Conservation (phyloP, 1,140 invertebrate species). For the Lucilia sericata region DNA sequence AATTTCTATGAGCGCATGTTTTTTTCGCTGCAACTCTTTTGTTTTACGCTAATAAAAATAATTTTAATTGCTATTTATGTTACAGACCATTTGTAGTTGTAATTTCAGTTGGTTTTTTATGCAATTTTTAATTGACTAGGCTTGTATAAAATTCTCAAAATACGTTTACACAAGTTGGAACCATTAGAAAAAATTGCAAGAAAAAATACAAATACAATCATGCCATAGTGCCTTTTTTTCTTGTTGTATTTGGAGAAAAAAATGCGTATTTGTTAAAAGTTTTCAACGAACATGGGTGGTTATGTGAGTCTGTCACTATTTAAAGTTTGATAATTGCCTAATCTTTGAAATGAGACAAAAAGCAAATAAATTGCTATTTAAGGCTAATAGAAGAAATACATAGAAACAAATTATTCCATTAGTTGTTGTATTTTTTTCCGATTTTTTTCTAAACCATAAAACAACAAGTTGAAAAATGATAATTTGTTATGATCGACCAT, state of each 20-base stretch:
- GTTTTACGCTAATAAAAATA: slow-evolving; percentile 27
- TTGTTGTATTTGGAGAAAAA: not conserved
- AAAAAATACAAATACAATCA: not conserved
- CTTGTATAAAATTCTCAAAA: slow-evolving; percentile 24
- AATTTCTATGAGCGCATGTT: not conserved
- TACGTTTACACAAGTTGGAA: slow-evolving; percentile 8
- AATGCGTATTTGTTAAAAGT: slow-evolving; percentile 1
- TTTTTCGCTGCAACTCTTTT: not conserved
- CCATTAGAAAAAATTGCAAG: not conserved
- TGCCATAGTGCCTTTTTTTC: not conserved
- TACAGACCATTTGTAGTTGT: slow-evolving; percentile 29
- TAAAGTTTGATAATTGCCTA: slow-evolving; percentile 16
- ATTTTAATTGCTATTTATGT: slow-evolving; percentile 29
- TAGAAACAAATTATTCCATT: slow-evolving; percentile 1
- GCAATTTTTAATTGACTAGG: slow-evolving; percentile 29
- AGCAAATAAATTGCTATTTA: slow-evolving; percentile 12
- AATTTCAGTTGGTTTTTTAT: slow-evolving; percentile 3
- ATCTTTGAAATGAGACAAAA: not conserved
- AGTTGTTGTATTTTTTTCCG: not conserved
- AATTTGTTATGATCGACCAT: slow-evolving; percentile 6
- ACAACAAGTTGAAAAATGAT: no score
- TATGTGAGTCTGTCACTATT: slow-evolving; percentile 24
- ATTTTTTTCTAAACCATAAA: not conserved
- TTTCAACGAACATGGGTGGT: slow-evolving; percentile 14
- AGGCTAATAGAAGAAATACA: not conserved